These are phyloP conservation scores for Zosterops borbonicus DNA, from an alignment of 2,113 vertebrate species.

Conservation along the genomic window DNA sequence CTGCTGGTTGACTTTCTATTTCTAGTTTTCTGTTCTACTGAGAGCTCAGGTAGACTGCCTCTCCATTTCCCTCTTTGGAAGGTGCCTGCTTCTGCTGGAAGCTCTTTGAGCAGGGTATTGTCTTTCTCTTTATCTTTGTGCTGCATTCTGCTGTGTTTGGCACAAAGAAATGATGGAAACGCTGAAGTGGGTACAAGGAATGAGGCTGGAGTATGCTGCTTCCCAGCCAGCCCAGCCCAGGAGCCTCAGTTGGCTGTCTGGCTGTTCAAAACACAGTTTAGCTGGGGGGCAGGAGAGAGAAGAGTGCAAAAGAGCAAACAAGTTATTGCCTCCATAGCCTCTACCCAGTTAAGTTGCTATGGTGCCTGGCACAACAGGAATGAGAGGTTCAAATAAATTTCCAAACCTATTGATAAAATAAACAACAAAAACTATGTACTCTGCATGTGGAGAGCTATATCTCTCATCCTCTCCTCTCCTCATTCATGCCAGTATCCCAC, in stretches of 20 bases:
- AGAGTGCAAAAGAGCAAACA: neutral
- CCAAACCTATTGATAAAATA: neutral
- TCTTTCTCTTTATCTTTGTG: conserved; percentile 38
- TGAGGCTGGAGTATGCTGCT: neutral
- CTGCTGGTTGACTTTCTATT: neutral
- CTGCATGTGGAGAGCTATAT: neutral
- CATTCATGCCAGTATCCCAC: neutral
- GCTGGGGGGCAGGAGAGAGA: neutral
- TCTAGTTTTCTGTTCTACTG: neutral
- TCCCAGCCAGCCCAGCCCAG: neutral
- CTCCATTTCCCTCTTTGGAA: neutral
- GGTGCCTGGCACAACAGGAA: neutral
- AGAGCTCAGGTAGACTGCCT: neutral
- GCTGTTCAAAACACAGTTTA: neutral
- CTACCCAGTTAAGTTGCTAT: neutral
- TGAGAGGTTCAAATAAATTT: neutral
- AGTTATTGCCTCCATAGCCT: neutral
- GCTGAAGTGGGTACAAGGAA: neutral
- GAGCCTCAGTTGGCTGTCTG: neutral
- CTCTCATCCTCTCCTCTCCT: neutral
- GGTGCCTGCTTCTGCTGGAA: neutral
- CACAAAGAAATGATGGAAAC: neutral
- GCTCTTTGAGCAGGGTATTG: neutral
- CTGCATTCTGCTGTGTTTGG: conserved; percentile 35
- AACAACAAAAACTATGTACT: neutral